These are phyloP conservation scores for Ctenochaetus hawaiiensis DNA, from an alignment of 2,797 vertebrate species.

Conservation along the genomic window DNA sequence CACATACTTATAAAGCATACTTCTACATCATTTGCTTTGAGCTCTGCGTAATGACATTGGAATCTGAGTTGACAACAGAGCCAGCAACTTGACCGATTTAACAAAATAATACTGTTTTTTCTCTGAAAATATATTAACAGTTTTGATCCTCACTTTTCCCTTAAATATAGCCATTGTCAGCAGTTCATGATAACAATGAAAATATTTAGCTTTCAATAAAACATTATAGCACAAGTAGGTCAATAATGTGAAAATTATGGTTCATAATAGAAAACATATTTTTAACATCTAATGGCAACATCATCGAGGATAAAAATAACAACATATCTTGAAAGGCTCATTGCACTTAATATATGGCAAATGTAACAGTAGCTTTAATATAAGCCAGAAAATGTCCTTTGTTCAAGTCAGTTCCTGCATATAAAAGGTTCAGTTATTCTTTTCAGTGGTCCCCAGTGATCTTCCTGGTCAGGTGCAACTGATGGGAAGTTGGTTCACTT, in stretches of 20 bases:
- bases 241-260: conserved; percentile 82
- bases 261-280: conserved; percentile 87
- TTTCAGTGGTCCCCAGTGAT: conserved; percentile 78
- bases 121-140: conserved; percentile 89
- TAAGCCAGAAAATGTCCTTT: conserved; percentile 92
- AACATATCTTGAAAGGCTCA: conserved; percentile 90
- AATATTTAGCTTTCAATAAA: conserved; percentile 86
- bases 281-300: conserved; percentile 85
- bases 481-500: conserved; percentile 55
- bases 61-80: conserved; percentile 86
- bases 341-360: conserved; percentile 91
- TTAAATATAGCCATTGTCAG: conserved; percentile 86
- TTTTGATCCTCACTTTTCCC: conserved; percentile 77
- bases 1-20: conserved; percentile 90
- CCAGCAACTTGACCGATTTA: conserved; percentile 88
- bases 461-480: conserved; percentile 61
- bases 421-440: conserved; percentile 74
- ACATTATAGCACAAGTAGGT: conserved; percentile 82
- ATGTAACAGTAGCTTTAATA: conserved; percentile 96
- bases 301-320: conserved; percentile 85
- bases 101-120: conserved; percentile 90
- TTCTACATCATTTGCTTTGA: conserved; percentile 85
- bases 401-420: conserved; percentile 91
- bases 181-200: conserved; percentile 85
- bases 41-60: conserved; percentile 85